Conservation (phyloP, 2,113 vertebrate species). For the Orthonyx spaldingii region DNA sequence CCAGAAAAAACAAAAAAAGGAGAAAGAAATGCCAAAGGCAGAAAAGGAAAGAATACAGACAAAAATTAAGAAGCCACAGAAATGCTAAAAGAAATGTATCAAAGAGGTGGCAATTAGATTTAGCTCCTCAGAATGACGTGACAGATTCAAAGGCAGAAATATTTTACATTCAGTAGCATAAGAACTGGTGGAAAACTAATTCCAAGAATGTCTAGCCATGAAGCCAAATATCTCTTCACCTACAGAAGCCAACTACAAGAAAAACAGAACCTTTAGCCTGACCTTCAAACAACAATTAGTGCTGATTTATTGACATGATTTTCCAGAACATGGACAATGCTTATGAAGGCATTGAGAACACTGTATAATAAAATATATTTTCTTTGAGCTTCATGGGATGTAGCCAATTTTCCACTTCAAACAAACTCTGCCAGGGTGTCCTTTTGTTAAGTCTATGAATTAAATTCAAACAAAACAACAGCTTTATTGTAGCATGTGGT, state of each 20-base stretch:
- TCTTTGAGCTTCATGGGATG: not conserved
- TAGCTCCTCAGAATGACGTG: constrained; percentile 25
- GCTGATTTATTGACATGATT: not conserved
- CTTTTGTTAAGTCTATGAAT: constrained; percentile 36
- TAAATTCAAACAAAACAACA: constrained; percentile 39
- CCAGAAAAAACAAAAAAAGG: not conserved
- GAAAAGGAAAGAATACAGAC: constrained; percentile 1
- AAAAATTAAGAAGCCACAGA: constrained; percentile 37
- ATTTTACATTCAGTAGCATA: constrained; percentile 52
- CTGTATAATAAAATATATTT: constrained; percentile 13
- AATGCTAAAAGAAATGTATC: constrained; percentile 23
- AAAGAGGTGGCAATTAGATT: constrained; percentile 63
- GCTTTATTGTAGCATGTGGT: not conserved
- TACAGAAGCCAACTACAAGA: constrained; percentile 35
- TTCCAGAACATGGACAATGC: constrained; percentile 32
- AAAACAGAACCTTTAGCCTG: constrained; percentile 33
- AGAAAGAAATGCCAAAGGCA: not conserved
- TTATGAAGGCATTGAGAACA: not conserved
- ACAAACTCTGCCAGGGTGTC: not conserved
- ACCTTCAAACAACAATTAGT: constrained; percentile 16
- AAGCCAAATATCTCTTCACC: constrained; percentile 52
- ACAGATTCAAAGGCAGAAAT: constrained; percentile 24
- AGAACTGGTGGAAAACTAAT: constrained; percentile 41
- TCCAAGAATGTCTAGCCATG: constrained; percentile 18
- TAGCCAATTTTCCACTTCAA: constrained; percentile 42